Percentiles rank a stretch among this genome's conserved stretches.
These are phyloP conservation scores for Dastarcus helophoroides DNA, from an alignment of 2,888 invertebrate genomes.

Conservation along the genomic window DNA sequence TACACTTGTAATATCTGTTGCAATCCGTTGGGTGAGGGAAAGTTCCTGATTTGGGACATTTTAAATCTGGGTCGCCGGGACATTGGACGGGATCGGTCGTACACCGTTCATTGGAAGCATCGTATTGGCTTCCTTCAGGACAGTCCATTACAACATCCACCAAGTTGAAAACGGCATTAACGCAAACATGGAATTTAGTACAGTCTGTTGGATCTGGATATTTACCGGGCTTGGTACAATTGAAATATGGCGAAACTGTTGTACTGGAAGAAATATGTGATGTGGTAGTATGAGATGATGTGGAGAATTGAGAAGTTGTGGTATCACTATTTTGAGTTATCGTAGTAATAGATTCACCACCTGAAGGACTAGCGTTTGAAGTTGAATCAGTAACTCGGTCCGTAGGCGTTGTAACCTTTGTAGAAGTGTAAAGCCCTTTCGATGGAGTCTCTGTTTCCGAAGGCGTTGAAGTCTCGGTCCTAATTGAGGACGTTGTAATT, in stretches of 20 bases:
- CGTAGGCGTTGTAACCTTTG: no score
- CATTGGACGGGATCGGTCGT: constrained; percentile 25
- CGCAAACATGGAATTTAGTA: constrained; percentile 24
- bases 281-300: no score
- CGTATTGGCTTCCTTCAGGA: constrained; percentile 21
- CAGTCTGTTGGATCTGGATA: constrained; percentile 24
- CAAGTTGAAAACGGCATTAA: constrained; percentile 17
- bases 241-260: constrained; percentile 14
- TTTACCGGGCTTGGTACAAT: constrained; percentile 21
- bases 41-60: constrained; percentile 35
- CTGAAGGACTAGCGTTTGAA: no score
- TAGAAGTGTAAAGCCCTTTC: no score
- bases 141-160: constrained; percentile 22
- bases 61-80: constrained; percentile 20
- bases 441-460: no score
- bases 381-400: no score
- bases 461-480: no score
- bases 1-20: constrained; percentile 43
- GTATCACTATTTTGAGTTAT: no score
- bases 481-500: no score
- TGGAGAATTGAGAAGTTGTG: no score
- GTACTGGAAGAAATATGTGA: constrained; percentile 1
- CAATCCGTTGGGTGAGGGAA: constrained; percentile 41
- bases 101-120: constrained; percentile 20
- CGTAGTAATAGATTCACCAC: no score